phyloP scores from a whole-genome alignment of 2,888 invertebrate species.

The Drosophila cognata region DNA sequence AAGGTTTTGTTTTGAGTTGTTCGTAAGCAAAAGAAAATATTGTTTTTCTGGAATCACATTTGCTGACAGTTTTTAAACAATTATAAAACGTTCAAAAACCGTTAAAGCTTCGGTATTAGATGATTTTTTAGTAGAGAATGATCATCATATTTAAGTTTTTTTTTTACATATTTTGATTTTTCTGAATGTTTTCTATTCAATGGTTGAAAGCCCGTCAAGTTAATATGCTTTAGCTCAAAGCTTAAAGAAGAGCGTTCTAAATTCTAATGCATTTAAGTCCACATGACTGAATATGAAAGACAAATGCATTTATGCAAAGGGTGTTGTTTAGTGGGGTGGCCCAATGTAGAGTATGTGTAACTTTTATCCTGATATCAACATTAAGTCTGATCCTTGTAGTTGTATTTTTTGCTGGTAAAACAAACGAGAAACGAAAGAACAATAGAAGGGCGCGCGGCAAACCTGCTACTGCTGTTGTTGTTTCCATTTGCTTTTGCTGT shows the following conservation, averaged over 20 bases:
- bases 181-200: too few species aligned
- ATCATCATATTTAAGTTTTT: too few species aligned
- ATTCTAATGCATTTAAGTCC: too few species aligned
- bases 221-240: too few species aligned
- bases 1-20: background rate
- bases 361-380: conserved; percentile 31
- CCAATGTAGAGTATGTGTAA: conserved; percentile 4
- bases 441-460: background rate
- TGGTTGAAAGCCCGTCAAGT: too few species aligned
- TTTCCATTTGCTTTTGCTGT: conserved; percentile 8
- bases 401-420: conserved; percentile 32
- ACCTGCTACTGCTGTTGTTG: conserved; percentile 18
- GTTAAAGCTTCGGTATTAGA: too few species aligned
- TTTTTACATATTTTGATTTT: too few species aligned
- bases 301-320: too few species aligned
- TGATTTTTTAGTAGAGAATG: too few species aligned
- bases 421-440: conserved; percentile 19
- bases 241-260: too few species aligned
- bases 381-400: conserved; percentile 3
- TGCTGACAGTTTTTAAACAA: background rate
- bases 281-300: too few species aligned
- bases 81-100: background rate
- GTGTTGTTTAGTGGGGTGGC: background rate
- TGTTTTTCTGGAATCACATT: background rate
- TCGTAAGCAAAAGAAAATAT: background rate